A percentile compares a stretch with the other conserved stretches of the same genome.
phyloP scores from a whole-genome alignment of 2,797 vertebrate genomes.

The Fistularia tabacaria region DNA sequence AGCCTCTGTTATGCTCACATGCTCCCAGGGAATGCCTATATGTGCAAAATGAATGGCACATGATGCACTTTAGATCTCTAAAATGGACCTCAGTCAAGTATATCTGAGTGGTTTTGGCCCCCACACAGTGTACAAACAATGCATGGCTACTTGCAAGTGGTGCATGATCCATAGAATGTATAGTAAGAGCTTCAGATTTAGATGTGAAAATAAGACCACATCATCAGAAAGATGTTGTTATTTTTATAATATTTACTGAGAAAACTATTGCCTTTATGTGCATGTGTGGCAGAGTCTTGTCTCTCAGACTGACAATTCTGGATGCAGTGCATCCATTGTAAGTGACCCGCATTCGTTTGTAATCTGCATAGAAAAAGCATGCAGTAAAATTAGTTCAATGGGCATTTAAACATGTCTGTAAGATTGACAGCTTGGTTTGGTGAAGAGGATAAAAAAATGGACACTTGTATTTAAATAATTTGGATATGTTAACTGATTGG shows the following conservation, averaged over 20 bases:
- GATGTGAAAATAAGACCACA: conserved; percentile 32
- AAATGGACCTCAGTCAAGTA: conserved; percentile 46
- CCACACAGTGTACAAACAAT: conserved; percentile 6
- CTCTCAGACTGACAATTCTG: conserved; percentile 41
- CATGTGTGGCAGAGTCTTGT: conserved; percentile 30
- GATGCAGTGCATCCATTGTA: neutral
- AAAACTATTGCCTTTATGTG: conserved; percentile 32
- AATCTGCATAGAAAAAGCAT: conserved; percentile 7
- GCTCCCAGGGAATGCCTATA: conserved; percentile 16
- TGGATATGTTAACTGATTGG: no score
- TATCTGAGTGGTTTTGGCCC: conserved; percentile 13
- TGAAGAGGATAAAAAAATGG: no score
- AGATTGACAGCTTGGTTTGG: no score
- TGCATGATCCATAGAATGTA: conserved; percentile 58
- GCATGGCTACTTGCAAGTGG: conserved; percentile 27
- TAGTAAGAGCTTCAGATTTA: conserved; percentile 32
- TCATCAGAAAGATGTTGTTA: conserved; percentile 31
- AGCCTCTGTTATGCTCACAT: conserved; percentile 24
- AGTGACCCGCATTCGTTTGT: conserved; percentile 19
- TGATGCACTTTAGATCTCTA: conserved; percentile 64
- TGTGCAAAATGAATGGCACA: conserved; percentile 55
- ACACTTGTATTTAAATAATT: no score
- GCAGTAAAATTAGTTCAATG: conserved; percentile 2
- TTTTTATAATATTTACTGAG: conserved; percentile 53
- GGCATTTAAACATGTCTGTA: no score